Percentiles rank a stretch among this genome's conserved stretches.
Conservation (phyloP, 2,888 invertebrate species). For the Cyclophora punctaria region DNA sequence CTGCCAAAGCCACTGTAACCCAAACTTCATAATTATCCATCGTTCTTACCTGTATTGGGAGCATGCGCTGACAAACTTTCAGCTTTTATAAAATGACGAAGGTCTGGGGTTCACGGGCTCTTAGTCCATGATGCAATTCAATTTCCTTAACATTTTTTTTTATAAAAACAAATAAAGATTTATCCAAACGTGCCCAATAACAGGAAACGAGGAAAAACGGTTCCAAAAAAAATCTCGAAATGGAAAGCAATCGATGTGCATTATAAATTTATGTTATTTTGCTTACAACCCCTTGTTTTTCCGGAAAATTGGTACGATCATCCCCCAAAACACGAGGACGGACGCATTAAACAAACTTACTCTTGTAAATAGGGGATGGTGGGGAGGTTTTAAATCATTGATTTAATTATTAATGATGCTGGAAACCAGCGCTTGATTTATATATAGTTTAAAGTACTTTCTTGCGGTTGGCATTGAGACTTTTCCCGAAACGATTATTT, state of each 20-base stretch:
- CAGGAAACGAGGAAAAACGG: constrained; percentile 3
- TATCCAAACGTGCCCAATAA: background rate
- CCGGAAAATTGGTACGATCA: constrained; percentile 52
- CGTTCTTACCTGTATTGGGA: no score
- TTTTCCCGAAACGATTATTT: no score
- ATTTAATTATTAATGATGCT: background rate
- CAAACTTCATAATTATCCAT: no score
- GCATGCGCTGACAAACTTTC: no score
- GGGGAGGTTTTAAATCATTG: background rate
- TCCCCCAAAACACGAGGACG: constrained; percentile 27
- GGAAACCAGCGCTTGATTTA: background rate
- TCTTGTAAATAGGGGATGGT: constrained; percentile 7
- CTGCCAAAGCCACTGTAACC: no score
- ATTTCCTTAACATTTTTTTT: no score
- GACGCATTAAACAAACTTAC: constrained; percentile 48
- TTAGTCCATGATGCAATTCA: no score
- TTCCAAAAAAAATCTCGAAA: constrained; percentile 3
- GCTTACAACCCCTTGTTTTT: constrained; percentile 61
- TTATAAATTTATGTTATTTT: constrained; percentile 45
- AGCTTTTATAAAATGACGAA: no score
- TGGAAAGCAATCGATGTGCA: constrained; percentile 22
- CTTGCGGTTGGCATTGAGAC: no score
- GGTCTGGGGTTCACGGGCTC: no score
- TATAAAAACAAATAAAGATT: no score
- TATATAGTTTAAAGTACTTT: background rate